A percentile compares a stretch with the other conserved stretches of the same genome.
Conservation (phyloP, 2,797 vertebrate genomes). For the Botia kubotai region DNA sequence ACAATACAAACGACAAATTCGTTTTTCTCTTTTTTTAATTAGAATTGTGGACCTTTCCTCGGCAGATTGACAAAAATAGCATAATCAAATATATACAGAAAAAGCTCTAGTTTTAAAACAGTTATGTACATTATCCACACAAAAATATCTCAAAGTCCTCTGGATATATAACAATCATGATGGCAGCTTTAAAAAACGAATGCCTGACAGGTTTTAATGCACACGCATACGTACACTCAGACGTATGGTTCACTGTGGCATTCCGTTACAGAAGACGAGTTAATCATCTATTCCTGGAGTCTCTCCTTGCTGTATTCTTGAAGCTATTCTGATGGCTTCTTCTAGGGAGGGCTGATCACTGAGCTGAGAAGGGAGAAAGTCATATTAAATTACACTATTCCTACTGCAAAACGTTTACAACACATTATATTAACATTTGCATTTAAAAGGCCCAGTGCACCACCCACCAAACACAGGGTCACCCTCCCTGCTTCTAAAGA, state of each 20-base stretch:
- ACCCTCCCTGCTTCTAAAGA: neutral
- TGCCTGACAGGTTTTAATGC: constrained; percentile 70
- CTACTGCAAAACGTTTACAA: neutral
- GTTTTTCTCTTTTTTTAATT: constrained; percentile 63
- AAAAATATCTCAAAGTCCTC: constrained; percentile 66
- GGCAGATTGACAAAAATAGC: constrained; percentile 58
- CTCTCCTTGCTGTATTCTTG: constrained; percentile 98
- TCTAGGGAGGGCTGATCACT: constrained; percentile 97
- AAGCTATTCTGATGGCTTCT: constrained; percentile 99
- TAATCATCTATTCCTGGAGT: constrained; percentile 95
- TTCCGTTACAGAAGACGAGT: constrained; percentile 60
- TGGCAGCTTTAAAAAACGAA: constrained; percentile 44
- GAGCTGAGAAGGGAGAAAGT: constrained; percentile 77
- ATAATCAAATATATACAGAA: constrained; percentile 71
- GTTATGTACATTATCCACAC: constrained; percentile 79
- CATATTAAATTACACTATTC: constrained; percentile 12
- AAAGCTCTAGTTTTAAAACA: constrained; percentile 81
- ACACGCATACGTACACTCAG: constrained; percentile 51
- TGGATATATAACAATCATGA: constrained; percentile 66
- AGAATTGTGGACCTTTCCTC: constrained; percentile 62
- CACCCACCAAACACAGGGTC: neutral
- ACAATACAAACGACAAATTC: constrained; percentile 34
- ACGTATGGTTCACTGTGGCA: constrained; percentile 20
- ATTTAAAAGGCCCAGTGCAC: neutral
- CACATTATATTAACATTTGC: neutral